Percentiles rank a stretch among this genome's conserved stretches.
phyloP scores from a whole-genome alignment of 2,113 vertebrate species.

The Myotis yumanensis region DNA sequence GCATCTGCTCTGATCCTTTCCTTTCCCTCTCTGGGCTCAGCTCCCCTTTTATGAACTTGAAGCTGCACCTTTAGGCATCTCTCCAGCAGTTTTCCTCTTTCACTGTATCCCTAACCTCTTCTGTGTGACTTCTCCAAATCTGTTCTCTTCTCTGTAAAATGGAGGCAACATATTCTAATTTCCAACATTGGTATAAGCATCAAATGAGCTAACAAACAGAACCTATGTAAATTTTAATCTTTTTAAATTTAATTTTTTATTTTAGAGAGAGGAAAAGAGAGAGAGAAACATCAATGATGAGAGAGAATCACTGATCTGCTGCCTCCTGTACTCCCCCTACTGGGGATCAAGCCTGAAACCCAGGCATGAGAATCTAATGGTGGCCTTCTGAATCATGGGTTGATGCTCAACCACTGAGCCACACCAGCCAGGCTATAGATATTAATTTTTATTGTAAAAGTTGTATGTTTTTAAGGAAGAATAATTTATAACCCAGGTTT shows the following conservation, averaged over 20 bases:
- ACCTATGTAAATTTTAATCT: not conserved
- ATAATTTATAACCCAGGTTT: not conserved
- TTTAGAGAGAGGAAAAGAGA: no score
- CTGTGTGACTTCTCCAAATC: not conserved
- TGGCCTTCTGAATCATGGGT: no score
- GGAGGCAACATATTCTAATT: not conserved
- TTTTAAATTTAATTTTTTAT: no score
- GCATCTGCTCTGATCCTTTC: not conserved
- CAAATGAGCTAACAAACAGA: not conserved
- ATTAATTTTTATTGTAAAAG: not conserved
- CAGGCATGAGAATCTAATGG: no score
- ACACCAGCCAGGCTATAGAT: no score
- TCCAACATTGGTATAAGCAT: not conserved
- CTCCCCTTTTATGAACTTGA: not conserved
- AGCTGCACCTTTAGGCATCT: no score
- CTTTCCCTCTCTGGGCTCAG: not conserved
- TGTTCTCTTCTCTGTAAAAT: not conserved
- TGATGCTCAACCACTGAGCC: no score
- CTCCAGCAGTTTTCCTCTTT: not conserved
- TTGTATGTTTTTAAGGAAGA: not conserved
- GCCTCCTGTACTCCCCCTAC: no score
- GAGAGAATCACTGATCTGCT: no score
- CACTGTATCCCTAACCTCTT: not conserved
- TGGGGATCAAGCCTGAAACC: no score
- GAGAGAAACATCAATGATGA: no score